Base-by-base conservation (phyloP, 1,140 invertebrate genomes). In the Mya arenaria region DNA sequence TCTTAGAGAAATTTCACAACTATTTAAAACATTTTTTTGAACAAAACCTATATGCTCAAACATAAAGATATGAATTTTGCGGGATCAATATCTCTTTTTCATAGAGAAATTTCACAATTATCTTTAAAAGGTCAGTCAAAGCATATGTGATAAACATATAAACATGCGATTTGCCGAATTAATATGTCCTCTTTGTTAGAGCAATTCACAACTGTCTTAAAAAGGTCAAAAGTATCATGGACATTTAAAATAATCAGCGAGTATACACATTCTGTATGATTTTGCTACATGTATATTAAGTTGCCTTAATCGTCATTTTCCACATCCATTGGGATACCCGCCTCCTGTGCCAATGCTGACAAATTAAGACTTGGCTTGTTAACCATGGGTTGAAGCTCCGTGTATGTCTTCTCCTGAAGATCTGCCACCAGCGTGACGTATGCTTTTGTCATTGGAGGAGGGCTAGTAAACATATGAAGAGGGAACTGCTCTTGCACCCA, bases 121-220 rank as follows among this genome's bases (percentile, higher is more conserved):
- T 60, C 56, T 48, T 48, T 48, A 48, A 48, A 48, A 48, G 41
- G 41, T 48, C 41, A 48, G 19, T 13, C 41, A 48, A 60, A 60
- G 56, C 56, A 60, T 60, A 60, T 60, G 56, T 60, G 56, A 60
- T 60, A 60, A 60, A 60, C 56, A 60, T 60, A 60, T 60, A 60
- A 60, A 60, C 56, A 60, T 60, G 56, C 56, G 56, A 60, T 60
- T 48, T 48, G 41, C 41, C 41, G 41, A 48, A 48, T 48, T 48
- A 48, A 48, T 48, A n/a, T n/a, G 41, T 48, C 41, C 41, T 48
- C 41, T 48, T 48, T 48, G 41, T 48, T 48, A 48, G 41, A 48
- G 41, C 41, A 48, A 48, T 48, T 48, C 41, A 48, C 41, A 48
- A 48, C 41, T 48, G 19, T 48, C 41, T 48, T 13, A 48, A 48